A percentile compares a stretch with the other conserved stretches of the same genome.
phyloP scores from a whole-genome alignment of 2,113 vertebrate genomes.

The Oncorhynchus clarkii region DNA sequence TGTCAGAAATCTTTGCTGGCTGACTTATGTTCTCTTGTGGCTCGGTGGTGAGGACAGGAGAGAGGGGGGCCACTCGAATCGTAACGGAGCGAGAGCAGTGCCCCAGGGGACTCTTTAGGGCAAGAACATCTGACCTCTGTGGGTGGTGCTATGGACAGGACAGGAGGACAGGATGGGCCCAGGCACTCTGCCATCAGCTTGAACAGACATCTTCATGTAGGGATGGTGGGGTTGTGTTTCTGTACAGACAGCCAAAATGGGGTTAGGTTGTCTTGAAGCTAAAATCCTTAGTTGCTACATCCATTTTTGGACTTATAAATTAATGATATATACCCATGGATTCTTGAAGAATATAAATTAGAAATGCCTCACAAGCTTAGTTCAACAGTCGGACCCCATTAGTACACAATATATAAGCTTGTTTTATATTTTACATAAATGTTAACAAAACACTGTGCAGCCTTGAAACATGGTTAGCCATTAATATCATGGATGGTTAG shows the following conservation, averaged over 20 bases:
- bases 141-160: slow-evolving; percentile 46
- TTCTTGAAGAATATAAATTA: no score
- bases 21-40: slow-evolving; percentile 75
- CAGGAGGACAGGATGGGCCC: slow-evolving; percentile 26
- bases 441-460: no score
- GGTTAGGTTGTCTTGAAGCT: neutral
- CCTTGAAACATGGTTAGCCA: no score
- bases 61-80: slow-evolving; percentile 61
- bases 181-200: slow-evolving; percentile 66
- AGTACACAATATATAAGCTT: no score
- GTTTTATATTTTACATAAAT: no score
- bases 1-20: slow-evolving; percentile 78
- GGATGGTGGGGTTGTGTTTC: slow-evolving; percentile 1
- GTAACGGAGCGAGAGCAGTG: slow-evolving; percentile 38
- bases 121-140: slow-evolving; percentile 76
- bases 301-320: no score
- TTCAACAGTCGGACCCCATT: no score
- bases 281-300: no score
- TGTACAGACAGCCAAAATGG: neutral
- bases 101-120: slow-evolving; percentile 64
- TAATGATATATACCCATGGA: no score
- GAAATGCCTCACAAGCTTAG: neutral
- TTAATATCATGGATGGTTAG: no score
- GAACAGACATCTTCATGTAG: slow-evolving; percentile 48
- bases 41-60: slow-evolving; percentile 48